phyloP scores from a whole-genome alignment of 2,888 invertebrate genomes.

The Tholera decimalis region DNA sequence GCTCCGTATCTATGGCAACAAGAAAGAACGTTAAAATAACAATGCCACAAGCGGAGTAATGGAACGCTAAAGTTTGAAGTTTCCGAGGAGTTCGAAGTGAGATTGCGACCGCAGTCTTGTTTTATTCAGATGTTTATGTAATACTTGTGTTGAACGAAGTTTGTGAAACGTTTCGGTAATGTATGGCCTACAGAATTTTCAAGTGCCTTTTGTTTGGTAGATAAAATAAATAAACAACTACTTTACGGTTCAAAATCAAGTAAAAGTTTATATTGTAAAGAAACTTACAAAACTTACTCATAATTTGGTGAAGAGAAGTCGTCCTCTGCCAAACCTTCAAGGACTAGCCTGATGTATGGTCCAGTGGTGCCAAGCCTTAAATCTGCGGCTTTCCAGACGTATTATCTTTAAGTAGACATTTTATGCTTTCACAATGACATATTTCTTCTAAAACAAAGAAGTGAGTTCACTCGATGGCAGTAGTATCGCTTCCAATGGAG shows the following conservation, averaged over 20 bases:
- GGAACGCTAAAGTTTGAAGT: constrained; percentile 42
- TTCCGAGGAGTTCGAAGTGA: constrained; percentile 16
- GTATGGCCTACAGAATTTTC: constrained; percentile 23
- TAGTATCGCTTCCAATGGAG: too few species aligned
- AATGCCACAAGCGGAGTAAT: constrained; percentile 35
- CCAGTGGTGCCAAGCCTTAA: too few species aligned
- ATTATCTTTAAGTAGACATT: too few species aligned
- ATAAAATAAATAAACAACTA: background rate
- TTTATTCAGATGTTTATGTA: constrained; percentile 57
- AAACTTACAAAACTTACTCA: too few species aligned
- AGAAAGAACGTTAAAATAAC: constrained; percentile 41
- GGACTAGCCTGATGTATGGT: too few species aligned
- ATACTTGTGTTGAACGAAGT: constrained; percentile 39
- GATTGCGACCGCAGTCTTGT: constrained; percentile 19
- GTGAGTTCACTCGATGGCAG: too few species aligned
- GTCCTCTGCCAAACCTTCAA: too few species aligned
- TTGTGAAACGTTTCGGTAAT: constrained; percentile 29
- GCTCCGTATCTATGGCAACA: constrained; percentile 28
- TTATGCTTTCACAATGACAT: too few species aligned
- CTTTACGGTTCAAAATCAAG: constrained; percentile 1
- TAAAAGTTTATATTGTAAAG: background rate
- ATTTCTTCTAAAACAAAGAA: too few species aligned
- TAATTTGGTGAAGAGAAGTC: too few species aligned
- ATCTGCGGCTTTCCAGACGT: too few species aligned
- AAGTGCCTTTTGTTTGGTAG: constrained; percentile 20